A percentile compares a stretch with the other conserved stretches of the same genome.
phyloP scores from a whole-genome alignment of 1,140 invertebrate species.

The Diuraphis noxia region DNA sequence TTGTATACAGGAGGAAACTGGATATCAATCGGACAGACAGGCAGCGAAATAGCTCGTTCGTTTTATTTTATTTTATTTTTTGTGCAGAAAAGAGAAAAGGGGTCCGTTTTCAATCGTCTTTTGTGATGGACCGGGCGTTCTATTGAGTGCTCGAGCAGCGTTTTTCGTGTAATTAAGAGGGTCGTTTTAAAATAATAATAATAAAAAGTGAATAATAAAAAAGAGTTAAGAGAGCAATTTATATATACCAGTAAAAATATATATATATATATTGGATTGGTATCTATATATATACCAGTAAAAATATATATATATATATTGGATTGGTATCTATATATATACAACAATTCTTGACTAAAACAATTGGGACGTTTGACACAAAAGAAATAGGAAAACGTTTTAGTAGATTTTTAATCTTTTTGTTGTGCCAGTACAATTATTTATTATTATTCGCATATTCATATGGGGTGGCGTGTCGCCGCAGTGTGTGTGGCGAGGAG shows the following conservation, averaged over 20 bases:
- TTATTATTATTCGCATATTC: constrained; percentile 31
- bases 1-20: constrained; percentile 44
- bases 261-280: background rate
- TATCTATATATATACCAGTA: background rate
- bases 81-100: constrained; percentile 39
- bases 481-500: background rate
- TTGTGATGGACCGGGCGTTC: constrained; percentile 33
- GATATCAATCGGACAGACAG: constrained; percentile 52
- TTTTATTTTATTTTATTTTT: constrained; percentile 18
- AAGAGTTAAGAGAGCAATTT: constrained; percentile 52
- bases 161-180: constrained; percentile 53
- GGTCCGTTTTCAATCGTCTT: constrained; percentile 51
- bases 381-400: constrained; percentile 48
- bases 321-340: background rate
- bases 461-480: background rate
- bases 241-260: background rate
- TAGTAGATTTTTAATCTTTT: constrained; percentile 40
- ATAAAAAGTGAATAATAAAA: constrained; percentile 39
- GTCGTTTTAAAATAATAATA: constrained; percentile 52
- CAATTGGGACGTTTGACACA: constrained; percentile 37
- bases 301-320: background rate
- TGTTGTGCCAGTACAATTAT: constrained; percentile 3
- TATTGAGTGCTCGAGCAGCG: constrained; percentile 35
- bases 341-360: constrained; percentile 38
- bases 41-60: constrained; percentile 22